Base-by-base conservation (phyloP, 1,140 invertebrate genomes). In the Psix sp. region DNA sequence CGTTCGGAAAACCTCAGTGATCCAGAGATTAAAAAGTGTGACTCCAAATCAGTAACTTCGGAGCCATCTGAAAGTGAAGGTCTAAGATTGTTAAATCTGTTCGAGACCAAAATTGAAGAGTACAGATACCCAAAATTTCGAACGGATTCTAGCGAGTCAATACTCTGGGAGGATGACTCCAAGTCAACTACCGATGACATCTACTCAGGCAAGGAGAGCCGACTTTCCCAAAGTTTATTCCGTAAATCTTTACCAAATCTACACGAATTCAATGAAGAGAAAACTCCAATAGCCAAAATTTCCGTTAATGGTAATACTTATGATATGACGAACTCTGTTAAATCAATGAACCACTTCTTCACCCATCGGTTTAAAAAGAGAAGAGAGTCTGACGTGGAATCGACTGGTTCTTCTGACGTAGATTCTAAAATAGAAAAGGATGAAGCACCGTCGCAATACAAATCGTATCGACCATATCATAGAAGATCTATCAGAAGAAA, bases 241-340 rank as follows among this genome's bases (percentile, higher is more conserved):
- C 36, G 57, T 0, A 78, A 75, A 18, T 80, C 78, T 6, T 15
- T 78, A 13, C 79, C 75, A 0, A 73, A 76, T 21, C 20, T 76
- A 6, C 33, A 14, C 0, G 40, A 26, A 49, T 15, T 52, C 13
- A 31, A 13, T n/a, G 3, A 3, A 13, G 13, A 26, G 38, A 54
- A 45, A 36, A 65, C 43, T 10, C 67, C 60, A 9, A 65, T 76
- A 35, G 62, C 77, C 0, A 60, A 73, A 17, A 18, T 76, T 51
- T 70, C 63, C 6, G 72, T 66, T 1, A 46, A 77, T 20, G 72
- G 75, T 5, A 65, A 72, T 11, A 56, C 65, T 6, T 45, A 43
- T 7, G 67, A 71, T 18, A 13, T 70, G 11, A 45, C 33, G n/a
- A 35, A 62, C 3, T 39, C 29, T 0, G 10, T 35, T 3, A 42